Evolutionary conservation across 2,888 invertebrate genomes (phyloP).

Genomic region (Pecten maximus): DNA sequence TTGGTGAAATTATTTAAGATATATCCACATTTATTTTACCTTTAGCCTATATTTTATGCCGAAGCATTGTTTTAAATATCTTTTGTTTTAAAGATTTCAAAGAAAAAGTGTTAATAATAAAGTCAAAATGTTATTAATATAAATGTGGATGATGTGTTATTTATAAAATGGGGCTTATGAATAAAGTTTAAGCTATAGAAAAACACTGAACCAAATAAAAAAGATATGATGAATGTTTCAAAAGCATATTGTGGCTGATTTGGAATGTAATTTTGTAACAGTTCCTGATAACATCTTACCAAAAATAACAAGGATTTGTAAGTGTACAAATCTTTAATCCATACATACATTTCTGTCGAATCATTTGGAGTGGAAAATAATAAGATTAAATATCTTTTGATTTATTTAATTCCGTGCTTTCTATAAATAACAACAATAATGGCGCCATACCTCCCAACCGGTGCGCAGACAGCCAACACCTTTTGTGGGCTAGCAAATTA

Average conservation of each 20-base stretch:
- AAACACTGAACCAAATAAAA: constrained; percentile 18
- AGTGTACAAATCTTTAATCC: too few species aligned
- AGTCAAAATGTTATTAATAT: not conserved
- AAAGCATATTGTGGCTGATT: too few species aligned
- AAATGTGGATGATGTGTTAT: not conserved
- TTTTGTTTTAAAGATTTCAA: too few species aligned
- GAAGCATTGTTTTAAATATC: not conserved
- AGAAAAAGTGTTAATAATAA: not conserved
- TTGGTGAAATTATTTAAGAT: not conserved
- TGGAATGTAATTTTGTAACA: too few species aligned
- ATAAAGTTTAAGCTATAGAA: not conserved
- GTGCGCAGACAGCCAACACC: constrained; percentile 31
- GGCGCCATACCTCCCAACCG: constrained; percentile 32
- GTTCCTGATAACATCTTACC: too few species aligned
- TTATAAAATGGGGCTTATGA: not conserved
- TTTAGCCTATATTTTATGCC: not conserved
- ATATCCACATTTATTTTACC: not conserved
- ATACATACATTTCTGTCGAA: too few species aligned
- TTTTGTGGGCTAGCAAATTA: constrained; percentile 29
- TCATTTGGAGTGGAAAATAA: too few species aligned
- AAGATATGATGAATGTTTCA: not conserved
- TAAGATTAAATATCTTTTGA: not conserved
- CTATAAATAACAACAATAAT: constrained; percentile 17
- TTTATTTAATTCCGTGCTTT: constrained; percentile 16
- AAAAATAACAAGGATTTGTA: too few species aligned